Evolutionary conservation across 2,888 invertebrate species (phyloP).

Genomic region (Apodemia zela): DNA sequence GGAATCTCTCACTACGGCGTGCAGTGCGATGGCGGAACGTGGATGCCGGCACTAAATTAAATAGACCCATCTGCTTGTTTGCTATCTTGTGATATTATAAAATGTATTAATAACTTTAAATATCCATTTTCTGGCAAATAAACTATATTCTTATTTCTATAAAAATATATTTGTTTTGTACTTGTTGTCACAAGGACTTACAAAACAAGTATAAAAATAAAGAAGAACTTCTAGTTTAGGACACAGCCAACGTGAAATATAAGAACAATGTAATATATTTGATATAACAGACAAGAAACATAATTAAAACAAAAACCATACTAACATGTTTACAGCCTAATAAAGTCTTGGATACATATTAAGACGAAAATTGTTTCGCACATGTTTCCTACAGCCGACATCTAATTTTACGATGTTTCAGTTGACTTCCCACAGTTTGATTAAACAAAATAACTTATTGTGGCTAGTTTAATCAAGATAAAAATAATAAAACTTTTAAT

Average conservation of each 20-base stretch:
- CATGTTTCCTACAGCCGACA: constrained; percentile 6
- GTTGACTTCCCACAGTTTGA: constrained; percentile 20
- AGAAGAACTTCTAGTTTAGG: too few species aligned
- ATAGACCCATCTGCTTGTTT: too few species aligned
- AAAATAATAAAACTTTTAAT: constrained; percentile 16
- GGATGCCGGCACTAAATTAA: too few species aligned
- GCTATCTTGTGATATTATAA: too few species aligned
- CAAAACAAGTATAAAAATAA: too few species aligned
- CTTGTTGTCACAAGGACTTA: too few species aligned
- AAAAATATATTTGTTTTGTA: too few species aligned
- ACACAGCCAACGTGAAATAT: not conserved
- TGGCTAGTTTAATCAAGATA: constrained; percentile 15
- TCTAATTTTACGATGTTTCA: constrained; percentile 22
- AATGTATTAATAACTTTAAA: too few species aligned
- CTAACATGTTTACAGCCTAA: constrained; percentile 8
- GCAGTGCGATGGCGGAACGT: too few species aligned
- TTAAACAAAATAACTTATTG: constrained; percentile 19
- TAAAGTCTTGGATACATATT: constrained; percentile 5
- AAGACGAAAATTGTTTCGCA: constrained; percentile 10
- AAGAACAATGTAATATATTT: not conserved
- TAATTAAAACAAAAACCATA: constrained; percentile 14
- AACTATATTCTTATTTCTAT: too few species aligned
- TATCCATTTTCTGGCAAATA: too few species aligned
- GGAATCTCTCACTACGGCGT: too few species aligned
- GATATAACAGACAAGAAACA: constrained; percentile 10